These are phyloP conservation scores for Nowickia ferox DNA, from an alignment of 2,888 invertebrate genomes.

Conservation along the genomic window DNA sequence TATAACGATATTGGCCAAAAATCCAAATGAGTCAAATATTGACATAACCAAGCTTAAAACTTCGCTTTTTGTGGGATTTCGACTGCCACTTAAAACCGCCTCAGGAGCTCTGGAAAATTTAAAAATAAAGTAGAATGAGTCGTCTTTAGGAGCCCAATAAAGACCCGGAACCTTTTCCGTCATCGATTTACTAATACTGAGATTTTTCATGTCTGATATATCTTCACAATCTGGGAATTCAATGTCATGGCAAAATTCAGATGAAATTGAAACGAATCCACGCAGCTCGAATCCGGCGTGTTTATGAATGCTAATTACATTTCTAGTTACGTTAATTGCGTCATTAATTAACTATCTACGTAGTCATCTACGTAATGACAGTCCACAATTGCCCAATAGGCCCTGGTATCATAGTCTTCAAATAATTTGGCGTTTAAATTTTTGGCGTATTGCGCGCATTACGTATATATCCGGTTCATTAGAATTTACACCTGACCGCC, in stretches of 20 bases:
- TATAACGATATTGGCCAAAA: too few species aligned
- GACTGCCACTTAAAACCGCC: too few species aligned
- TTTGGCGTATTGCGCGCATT: not conserved
- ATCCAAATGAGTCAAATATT: too few species aligned
- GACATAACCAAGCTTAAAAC: not conserved
- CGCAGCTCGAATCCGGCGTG: conserved; percentile 8
- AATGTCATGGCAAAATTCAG: conserved; percentile 2
- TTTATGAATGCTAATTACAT: conserved; percentile 24
- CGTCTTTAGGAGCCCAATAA: not conserved
- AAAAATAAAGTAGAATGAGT: too few species aligned
- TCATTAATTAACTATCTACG: not conserved
- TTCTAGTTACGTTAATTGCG: not conserved
- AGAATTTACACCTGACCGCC: not conserved
- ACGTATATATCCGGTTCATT: conserved; percentile 2
- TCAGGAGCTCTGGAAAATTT: too few species aligned
- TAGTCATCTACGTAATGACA: too few species aligned
- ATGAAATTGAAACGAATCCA: conserved; percentile 8
- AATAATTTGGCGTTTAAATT: not conserved
- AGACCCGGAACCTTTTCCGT: conserved; percentile 8
- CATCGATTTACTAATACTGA: conserved; percentile 6
- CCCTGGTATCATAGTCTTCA: not conserved
- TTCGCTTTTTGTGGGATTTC: not conserved
- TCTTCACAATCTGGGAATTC: not conserved
- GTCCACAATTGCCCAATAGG: not conserved
- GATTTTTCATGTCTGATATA: not conserved